Percentiles rank a stretch among this genome's conserved stretches.
These are phyloP conservation scores for Iphiclides podalirius DNA, from an alignment of 2,888 invertebrate genomes.

Conservation along the genomic window DNA sequence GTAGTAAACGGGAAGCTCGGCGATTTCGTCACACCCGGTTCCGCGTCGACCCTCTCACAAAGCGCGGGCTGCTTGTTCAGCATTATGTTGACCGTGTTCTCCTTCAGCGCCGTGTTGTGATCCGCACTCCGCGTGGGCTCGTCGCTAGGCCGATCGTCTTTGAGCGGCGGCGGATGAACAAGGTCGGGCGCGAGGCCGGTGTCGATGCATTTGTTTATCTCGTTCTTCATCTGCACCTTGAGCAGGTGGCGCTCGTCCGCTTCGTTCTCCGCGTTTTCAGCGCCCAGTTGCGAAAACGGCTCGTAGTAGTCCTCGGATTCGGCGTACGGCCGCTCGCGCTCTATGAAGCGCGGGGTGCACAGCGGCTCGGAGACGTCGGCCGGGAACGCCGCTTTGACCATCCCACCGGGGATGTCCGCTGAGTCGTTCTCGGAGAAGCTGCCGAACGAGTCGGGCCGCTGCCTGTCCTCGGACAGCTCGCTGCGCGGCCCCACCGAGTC, in stretches of 20 bases:
- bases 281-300: constrained; percentile 52
- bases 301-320: constrained; percentile 68
- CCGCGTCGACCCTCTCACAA: constrained; percentile 47
- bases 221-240: constrained; percentile 72
- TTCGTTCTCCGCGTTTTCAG: constrained; percentile 65
- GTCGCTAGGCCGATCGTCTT: constrained; percentile 55
- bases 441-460: constrained; percentile 68
- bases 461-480: constrained; percentile 70
- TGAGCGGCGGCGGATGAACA: constrained; percentile 39
- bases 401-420: constrained; percentile 58
- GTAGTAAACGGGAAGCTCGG: constrained; percentile 57
- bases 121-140: constrained; percentile 62
- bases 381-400: constrained; percentile 56
- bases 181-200: constrained; percentile 48
- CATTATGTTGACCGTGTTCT: constrained; percentile 67
- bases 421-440: constrained; percentile 76
- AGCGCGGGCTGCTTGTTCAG: constrained; percentile 49
- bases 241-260: constrained; percentile 62
- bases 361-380: constrained; percentile 69
- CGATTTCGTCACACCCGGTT: constrained; percentile 57
- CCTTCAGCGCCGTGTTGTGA: constrained; percentile 59
- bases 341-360: constrained; percentile 70
- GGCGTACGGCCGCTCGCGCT: constrained; percentile 68
- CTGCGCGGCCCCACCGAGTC: constrained; percentile 72
- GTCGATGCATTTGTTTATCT: constrained; percentile 68